phyloP scores from a whole-genome alignment of 2,888 invertebrate genomes.

The Hypselothyrea guttata region DNA sequence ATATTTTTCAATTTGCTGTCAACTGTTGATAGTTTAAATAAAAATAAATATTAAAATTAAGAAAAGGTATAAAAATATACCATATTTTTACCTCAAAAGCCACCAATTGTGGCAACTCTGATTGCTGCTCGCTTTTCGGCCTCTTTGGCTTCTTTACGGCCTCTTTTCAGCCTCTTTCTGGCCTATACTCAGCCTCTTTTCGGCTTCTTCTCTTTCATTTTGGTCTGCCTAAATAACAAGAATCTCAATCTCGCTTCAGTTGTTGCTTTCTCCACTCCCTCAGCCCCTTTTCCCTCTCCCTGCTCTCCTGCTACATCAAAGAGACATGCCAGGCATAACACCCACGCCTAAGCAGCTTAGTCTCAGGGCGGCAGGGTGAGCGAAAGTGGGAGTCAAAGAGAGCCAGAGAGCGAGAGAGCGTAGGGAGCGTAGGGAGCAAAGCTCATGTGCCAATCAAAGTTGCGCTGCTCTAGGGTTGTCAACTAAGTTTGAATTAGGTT shows the following conservation, averaged over 20 bases:
- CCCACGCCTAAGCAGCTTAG: constrained; percentile 20
- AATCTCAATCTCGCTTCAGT: neutral
- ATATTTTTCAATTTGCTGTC: too few relatives aligned
- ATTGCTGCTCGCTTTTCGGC: constrained; percentile 15
- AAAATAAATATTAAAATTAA: too few relatives aligned
- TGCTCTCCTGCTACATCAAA: constrained; percentile 46
- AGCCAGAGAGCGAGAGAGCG: neutral
- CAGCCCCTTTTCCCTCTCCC: too few relatives aligned
- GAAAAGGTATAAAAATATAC: too few relatives aligned
- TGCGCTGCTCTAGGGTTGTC: constrained; percentile 23
- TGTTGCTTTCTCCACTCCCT: neutral
- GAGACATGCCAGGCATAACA: constrained; percentile 26
- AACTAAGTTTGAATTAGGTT: constrained; percentile 42
- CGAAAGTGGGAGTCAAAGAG: neutral
- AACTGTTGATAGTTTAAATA: too few relatives aligned
- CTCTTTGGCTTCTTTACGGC: constrained; percentile 6
- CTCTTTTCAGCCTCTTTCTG: neutral
- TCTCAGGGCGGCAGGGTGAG: neutral
- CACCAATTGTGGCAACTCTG: too few relatives aligned
- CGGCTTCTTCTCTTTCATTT: neutral
- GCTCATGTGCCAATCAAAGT: constrained; percentile 47
- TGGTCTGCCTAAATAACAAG: neutral
- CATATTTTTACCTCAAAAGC: too few relatives aligned
- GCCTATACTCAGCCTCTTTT: neutral
- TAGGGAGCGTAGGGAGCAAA: constrained; percentile 9